Base-by-base conservation (phyloP, 64 coral and sea anemone genomes). In the Porites australiensis region DNA sequence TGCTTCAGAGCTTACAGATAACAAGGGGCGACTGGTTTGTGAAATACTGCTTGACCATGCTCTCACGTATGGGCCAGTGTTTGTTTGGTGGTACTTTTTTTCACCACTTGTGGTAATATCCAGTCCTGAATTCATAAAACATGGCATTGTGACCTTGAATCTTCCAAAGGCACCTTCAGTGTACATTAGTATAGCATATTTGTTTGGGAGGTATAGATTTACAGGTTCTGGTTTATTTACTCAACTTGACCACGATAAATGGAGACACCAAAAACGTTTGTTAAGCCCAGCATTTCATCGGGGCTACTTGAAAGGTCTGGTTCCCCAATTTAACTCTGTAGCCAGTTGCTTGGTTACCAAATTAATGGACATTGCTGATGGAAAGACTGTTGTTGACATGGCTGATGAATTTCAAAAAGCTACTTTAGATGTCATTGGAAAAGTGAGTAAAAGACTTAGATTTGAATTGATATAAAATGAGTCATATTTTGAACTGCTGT, bases 231-330 rank as follows among this genome's bases (percentile, higher is more conserved):
- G 93, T 11, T 50, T 95, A 22, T 19, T 91, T 14, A 95, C 93
- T 27, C 74, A 73, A 3, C 54, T 76, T 2, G 49, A 91, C 20
- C 62, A 87, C 19, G 45, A 70, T 2, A 21, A 13, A 10, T 95
- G 93, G 93, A 70, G 43, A 6, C 65, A 8, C 13, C 58, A 87
- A 55, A 37, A 79, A 73, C 49, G 14, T 8, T 54, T 55, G 13
- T 2, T 95, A 21, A 72, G 77, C 48, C 88, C 79, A 51, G 88
- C 93, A 47, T 95, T 95, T 87, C 93, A 90, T 18, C 50, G 50
- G 14, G 50, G 49, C 7, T 79, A 78, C 44, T 59, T 86, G 2
- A 86, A 86, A 60, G 74, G 80, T 58, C 57, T 95, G 4, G 59
- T 95, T 15, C 53, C 66, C 19, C 45, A 75, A 49, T 95, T 95